phyloP scores from a whole-genome alignment of 2,113 vertebrate species.

The Chauna torquata region DNA sequence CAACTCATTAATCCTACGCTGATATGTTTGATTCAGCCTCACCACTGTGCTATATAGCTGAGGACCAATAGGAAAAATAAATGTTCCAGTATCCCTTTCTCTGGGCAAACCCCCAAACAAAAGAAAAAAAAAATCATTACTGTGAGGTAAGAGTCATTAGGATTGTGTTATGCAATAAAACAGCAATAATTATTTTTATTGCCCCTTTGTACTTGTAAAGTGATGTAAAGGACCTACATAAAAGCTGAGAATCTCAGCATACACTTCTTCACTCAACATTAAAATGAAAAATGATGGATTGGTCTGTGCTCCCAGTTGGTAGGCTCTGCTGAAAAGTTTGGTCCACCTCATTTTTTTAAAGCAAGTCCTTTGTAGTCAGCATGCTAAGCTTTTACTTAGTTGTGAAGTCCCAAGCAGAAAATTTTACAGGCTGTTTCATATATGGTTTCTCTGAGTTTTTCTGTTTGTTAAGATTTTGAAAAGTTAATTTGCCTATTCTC shows the following conservation, averaged over 20 bases:
- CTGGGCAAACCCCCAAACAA: not conserved
- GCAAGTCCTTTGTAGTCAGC: not conserved
- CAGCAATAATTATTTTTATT: not conserved
- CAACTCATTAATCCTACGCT: not conserved
- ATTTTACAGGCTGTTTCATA: not conserved
- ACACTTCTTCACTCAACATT: not conserved
- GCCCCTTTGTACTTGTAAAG: not conserved
- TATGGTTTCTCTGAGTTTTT: not conserved
- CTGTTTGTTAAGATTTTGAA: not conserved
- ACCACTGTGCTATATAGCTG: not conserved
- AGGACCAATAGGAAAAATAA: not conserved
- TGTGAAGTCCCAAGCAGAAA: not conserved
- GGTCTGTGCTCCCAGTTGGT: not conserved
- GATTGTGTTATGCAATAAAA: not conserved
- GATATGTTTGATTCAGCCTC: not conserved
- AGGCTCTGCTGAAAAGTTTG: not conserved
- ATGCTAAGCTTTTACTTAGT: not conserved
- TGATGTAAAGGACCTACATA: not conserved
- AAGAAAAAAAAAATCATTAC: not conserved
- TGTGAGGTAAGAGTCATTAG: not conserved
- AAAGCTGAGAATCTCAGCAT: not conserved
- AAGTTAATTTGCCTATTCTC: not conserved
- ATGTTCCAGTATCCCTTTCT: not conserved
- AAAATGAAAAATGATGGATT: not conserved
- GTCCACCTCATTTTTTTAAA: not conserved